Evolutionary conservation across 2,888 invertebrate species (phyloP).

Genomic region (Euzophera pinguis): DNA sequence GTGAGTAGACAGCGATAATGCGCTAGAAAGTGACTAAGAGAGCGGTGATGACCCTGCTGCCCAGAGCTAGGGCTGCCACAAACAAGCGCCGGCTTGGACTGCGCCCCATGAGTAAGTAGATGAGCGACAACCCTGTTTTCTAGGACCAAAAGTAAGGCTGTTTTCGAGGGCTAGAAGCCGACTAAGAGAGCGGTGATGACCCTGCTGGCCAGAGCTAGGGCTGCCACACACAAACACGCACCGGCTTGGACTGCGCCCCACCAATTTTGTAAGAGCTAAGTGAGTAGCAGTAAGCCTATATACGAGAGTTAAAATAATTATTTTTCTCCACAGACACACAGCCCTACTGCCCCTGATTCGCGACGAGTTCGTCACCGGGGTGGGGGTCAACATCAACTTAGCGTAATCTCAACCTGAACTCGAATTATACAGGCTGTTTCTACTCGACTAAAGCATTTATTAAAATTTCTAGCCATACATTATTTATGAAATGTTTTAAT

Average conservation of each 20-base stretch:
- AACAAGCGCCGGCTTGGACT: no score
- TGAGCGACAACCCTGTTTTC: no score
- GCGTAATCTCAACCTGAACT: conserved; percentile 48
- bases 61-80: no score
- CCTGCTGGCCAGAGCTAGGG: conserved; percentile 88
- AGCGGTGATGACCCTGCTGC: no score
- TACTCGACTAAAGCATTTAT: background rate
- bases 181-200: conserved; percentile 92
- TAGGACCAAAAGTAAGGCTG: no score
- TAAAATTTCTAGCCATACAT: background rate
- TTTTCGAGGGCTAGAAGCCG: no score
- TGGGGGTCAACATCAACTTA: conserved; percentile 79
- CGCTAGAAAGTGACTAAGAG: no score
- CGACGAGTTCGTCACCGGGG: conserved; percentile 83
- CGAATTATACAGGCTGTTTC: conserved; percentile 12
- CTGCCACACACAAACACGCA: conserved; percentile 88
- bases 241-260: conserved; percentile 76
- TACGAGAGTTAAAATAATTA: background rate
- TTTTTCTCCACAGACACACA: conserved; percentile 75
- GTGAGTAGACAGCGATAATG: conserved; percentile 68
- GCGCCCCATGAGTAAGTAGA: no score
- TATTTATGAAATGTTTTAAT: background rate
- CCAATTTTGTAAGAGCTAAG: no score
- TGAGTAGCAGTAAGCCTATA: no score
- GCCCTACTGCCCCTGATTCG: conserved; percentile 83